Evolutionary conservation across 2,113 vertebrate species (phyloP).

Genomic region (Acanthochromis polyacanthus): DNA sequence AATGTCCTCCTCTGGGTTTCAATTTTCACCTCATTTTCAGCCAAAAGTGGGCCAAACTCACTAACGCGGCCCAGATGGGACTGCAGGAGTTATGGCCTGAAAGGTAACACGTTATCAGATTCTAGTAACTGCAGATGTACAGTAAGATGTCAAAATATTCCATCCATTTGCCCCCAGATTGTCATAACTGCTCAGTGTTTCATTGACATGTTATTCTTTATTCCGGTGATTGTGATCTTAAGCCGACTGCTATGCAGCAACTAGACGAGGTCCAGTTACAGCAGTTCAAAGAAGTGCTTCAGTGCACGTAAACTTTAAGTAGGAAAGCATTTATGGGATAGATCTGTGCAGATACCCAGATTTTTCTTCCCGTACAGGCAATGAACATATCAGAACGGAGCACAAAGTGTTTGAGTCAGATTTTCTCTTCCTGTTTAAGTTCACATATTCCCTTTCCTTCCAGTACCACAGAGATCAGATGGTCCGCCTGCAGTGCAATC

Average conservation of each 20-base stretch:
- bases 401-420: background rate
- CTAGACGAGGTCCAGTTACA: background rate
- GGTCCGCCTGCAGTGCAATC: background rate
- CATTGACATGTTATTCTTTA: slow-evolving; percentile 39
- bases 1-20: slow-evolving; percentile 18
- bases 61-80: slow-evolving; percentile 52
- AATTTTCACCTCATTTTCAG: slow-evolving; percentile 56
- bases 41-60: slow-evolving; percentile 8
- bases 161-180: slow-evolving; percentile 10
- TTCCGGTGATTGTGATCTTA: slow-evolving; percentile 30
- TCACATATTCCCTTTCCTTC: background rate
- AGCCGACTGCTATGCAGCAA: background rate
- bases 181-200: slow-evolving; percentile 56
- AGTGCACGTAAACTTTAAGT: background rate
- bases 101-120: slow-evolving; percentile 19
- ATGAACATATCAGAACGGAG: background rate
- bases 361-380: background rate
- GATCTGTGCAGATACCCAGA: slow-evolving; percentile 3
- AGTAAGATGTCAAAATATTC: slow-evolving; percentile 47
- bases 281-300: slow-evolving; percentile 19
- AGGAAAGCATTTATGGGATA: slow-evolving; percentile 5
- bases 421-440: slow-evolving; percentile 14
- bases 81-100: background rate
- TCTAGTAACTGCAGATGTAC: background rate
- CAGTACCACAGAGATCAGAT: background rate